These are phyloP conservation scores for Chloroceryle aenea DNA, from an alignment of 2,113 vertebrate species.

Conservation along the genomic window DNA sequence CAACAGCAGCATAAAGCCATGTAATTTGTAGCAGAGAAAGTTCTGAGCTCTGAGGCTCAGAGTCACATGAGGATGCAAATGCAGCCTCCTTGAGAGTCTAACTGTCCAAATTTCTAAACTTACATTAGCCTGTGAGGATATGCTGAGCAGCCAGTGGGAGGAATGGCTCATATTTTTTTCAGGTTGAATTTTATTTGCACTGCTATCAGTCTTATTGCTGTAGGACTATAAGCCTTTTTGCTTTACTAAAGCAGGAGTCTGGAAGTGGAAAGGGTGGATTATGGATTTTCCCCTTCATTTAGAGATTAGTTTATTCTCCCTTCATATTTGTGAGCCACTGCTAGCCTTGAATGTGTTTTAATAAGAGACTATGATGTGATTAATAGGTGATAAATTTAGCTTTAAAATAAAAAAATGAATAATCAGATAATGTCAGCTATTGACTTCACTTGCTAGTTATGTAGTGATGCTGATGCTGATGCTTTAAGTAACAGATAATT, in stretches of 20 bases:
- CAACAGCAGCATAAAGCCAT: background rate
- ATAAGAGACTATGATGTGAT: background rate
- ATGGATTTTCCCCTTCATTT: background rate
- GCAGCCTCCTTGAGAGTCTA: background rate
- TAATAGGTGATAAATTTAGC: background rate
- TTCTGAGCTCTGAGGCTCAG: background rate
- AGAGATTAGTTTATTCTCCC: background rate
- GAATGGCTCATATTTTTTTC: background rate
- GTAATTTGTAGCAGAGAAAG: background rate
- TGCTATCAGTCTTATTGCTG: fast-evolving
- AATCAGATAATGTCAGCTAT: background rate
- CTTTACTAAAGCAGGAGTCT: background rate
- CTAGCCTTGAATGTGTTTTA: background rate
- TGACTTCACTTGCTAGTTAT: background rate
- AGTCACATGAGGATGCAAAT: fast-evolving
- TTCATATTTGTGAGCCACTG: background rate
- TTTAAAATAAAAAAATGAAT: background rate
- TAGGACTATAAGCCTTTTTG: background rate
- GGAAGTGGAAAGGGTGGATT: background rate
- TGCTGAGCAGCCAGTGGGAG: background rate
- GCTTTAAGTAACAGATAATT: background rate
- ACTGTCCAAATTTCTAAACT: background rate
- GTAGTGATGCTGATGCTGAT: background rate
- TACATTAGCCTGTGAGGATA: fast-evolving
- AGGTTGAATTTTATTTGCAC: background rate